These are phyloP conservation scores for Diplodus sargus DNA, from an alignment of 2,797 vertebrate species.

Conservation along the genomic window DNA sequence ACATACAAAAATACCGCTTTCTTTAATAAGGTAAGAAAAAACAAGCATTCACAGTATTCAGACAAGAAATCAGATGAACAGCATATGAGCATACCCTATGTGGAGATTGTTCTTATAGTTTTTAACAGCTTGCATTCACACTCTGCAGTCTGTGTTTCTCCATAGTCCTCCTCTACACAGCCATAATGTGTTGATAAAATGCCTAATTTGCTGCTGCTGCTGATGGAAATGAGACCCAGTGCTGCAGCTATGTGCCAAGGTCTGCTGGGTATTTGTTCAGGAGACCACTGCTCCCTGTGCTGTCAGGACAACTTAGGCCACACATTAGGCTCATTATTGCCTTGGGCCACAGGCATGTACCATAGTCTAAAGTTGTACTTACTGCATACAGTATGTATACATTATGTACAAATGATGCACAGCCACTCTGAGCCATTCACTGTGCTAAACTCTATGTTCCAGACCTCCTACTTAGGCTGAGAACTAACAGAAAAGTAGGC, in stretches of 20 bases:
- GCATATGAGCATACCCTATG: not conserved
- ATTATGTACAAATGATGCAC: not conserved
- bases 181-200: slow-evolving; percentile 28
- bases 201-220: slow-evolving; percentile 33
- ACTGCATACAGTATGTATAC: not conserved
- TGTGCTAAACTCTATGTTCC: not conserved
- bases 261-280: slow-evolving; percentile 43
- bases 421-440: not conserved
- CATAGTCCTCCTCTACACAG: slow-evolving; percentile 21
- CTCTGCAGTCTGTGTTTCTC: slow-evolving; percentile 3
- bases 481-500: not conserved
- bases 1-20: not conserved
- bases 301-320: slow-evolving; percentile 51
- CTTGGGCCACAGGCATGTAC: not conserved
- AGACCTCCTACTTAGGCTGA: not conserved
- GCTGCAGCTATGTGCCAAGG: slow-evolving; percentile 9
- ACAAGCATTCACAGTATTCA: not conserved
- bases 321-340: slow-evolving; percentile 24
- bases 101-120: not conserved
- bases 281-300: slow-evolving; percentile 24
- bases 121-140: not conserved
- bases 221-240: slow-evolving; percentile 5
- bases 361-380: not conserved
- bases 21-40: not conserved
- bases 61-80: not conserved